Conservation (phyloP, 2,113 vertebrate species). For the Rissa tridactyla region DNA sequence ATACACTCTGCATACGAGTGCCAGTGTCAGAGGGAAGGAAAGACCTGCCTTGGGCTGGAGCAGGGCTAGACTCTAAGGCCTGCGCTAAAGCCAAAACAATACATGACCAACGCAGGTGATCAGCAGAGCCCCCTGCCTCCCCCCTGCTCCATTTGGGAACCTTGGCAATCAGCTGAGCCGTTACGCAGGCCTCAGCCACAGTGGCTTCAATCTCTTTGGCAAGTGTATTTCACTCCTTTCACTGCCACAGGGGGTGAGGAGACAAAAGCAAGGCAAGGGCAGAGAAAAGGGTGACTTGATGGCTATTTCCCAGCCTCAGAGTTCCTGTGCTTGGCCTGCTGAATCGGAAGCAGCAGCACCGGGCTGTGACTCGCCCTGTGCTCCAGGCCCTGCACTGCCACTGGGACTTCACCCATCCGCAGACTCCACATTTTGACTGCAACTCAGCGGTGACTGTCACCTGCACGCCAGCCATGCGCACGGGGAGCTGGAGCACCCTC, state of each 20-base stretch:
- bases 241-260: neutral
- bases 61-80: neutral
- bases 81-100: neutral
- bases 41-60: neutral
- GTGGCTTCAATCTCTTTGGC: neutral
- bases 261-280: neutral
- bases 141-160: neutral
- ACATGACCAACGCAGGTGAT: rapidly evolving
- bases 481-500: neutral
- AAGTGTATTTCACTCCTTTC: neutral
- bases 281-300: neutral
- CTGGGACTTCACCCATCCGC: rapidly evolving
- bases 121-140: neutral
- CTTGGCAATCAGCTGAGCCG: neutral
- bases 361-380: neutral
- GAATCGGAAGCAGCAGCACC: neutral
- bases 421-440: neutral
- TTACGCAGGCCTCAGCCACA: neutral
- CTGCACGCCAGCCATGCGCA: neutral
- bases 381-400: neutral
- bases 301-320: neutral
- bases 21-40: neutral
- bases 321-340: neutral
- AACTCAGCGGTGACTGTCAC: neutral
- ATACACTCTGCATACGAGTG: neutral